Evolutionary conservation across 2,888 invertebrate genomes (phyloP).

Genomic region (Sphaerophoria taeniata): DNA sequence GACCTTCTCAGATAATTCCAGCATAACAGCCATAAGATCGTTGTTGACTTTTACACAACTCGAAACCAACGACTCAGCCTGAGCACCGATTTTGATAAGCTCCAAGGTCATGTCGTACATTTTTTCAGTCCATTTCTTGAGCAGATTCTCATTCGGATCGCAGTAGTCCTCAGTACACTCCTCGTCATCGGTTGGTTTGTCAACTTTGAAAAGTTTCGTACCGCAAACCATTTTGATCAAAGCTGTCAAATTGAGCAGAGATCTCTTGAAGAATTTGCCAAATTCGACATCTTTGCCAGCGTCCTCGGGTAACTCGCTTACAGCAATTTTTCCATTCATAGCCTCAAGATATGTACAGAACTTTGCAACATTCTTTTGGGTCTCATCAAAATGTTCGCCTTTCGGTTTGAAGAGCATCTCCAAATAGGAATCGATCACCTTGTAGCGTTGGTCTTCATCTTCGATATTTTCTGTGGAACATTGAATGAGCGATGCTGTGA

Average conservation of each 20-base stretch:
- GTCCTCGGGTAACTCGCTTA: constrained; percentile 71
- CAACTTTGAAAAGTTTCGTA: constrained; percentile 49
- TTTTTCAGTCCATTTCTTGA: constrained; percentile 79
- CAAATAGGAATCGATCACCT: constrained; percentile 77
- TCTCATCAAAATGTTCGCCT: constrained; percentile 55
- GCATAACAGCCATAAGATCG: constrained; percentile 67
- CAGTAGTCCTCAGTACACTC: constrained; percentile 80
- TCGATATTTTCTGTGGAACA: constrained; percentile 80
- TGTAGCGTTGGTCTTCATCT: constrained; percentile 76
- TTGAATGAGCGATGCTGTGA: constrained; percentile 79
- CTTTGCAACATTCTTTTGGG: constrained; percentile 73
- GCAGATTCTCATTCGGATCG: constrained; percentile 79
- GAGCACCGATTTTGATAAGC: constrained; percentile 77
- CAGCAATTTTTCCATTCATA: constrained; percentile 75
- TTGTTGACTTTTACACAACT: constrained; percentile 58
- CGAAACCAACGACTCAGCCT: constrained; percentile 76
- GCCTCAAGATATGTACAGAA: constrained; percentile 78
- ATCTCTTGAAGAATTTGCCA: constrained; percentile 75
- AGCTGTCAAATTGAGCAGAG: constrained; percentile 78
- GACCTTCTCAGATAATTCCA: constrained; percentile 78
- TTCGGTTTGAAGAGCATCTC: constrained; percentile 47
- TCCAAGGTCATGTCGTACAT: constrained; percentile 77
- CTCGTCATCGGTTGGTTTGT: constrained; percentile 76
- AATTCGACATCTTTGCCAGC: constrained; percentile 70
- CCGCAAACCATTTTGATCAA: constrained; percentile 79